Conservation (phyloP, 2,113 vertebrate genomes). For the Aegotheles bennettii region DNA sequence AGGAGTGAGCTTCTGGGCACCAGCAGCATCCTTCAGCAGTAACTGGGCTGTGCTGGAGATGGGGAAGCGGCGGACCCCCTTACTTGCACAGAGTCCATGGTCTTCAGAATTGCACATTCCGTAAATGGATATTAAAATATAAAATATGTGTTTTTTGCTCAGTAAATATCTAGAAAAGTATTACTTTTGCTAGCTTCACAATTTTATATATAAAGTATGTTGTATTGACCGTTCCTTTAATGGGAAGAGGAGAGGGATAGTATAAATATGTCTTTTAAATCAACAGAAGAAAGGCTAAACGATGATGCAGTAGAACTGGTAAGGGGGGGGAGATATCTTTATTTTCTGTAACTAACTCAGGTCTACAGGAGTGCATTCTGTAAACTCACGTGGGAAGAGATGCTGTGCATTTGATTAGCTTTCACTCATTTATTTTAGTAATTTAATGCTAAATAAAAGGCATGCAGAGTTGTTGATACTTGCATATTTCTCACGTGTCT, state of each 20-base stretch:
- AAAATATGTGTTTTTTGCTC: not conserved
- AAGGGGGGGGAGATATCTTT: not conserved
- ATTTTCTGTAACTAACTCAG: not conserved
- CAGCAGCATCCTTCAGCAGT: not conserved
- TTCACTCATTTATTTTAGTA: not conserved
- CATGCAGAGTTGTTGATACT: not conserved
- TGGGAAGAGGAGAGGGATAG: not conserved
- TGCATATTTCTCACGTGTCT: not conserved
- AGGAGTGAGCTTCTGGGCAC: not conserved
- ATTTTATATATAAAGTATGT: not conserved
- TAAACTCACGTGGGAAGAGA: not conserved
- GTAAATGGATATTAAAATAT: not conserved
- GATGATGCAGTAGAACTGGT: not conserved
- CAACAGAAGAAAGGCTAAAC: not conserved
- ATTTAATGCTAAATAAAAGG: not conserved
- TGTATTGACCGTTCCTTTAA: not conserved
- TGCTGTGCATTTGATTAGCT: not conserved
- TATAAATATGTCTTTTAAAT: not conserved
- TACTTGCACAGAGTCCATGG: not conserved
- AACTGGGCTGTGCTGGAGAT: not conserved
- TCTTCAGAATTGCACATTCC: not conserved
- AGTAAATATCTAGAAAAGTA: not conserved
- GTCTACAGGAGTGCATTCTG: not conserved
- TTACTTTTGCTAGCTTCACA: not conserved
- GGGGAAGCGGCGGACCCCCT: not conserved